A percentile compares a stretch with the other conserved stretches of the same genome.
Evolutionary conservation across 2,797 vertebrate species (phyloP).

Genomic region (Leuciscus waleckii): DNA sequence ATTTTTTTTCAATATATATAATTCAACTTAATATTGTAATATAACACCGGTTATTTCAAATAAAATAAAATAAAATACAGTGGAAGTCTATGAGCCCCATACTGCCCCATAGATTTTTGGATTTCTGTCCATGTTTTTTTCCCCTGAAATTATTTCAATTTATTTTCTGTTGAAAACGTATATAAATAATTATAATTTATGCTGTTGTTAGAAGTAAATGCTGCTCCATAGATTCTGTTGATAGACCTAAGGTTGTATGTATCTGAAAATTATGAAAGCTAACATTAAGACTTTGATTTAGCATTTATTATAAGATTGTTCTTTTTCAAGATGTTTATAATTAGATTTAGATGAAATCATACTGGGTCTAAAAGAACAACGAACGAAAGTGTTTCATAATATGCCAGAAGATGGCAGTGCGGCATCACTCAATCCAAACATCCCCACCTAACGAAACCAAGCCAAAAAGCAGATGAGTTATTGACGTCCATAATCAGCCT

Average conservation of each 20-base stretch:
- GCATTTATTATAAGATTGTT: background rate
- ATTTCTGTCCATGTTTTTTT: background rate
- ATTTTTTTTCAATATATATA: too few species aligned
- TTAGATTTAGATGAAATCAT: conserved; percentile 32
- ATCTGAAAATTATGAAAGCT: background rate
- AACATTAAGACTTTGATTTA: background rate
- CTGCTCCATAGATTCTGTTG: background rate
- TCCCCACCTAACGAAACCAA: conserved; percentile 60
- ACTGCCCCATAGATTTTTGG: background rate
- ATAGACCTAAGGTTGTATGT: background rate
- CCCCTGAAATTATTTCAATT: background rate
- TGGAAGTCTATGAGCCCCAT: background rate
- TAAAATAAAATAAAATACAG: background rate
- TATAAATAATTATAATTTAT: background rate
- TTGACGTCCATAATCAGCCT: conserved; percentile 66
- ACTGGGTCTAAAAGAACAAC: conserved; percentile 23
- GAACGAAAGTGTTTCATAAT: conserved; percentile 51
- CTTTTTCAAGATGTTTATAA: conserved; percentile 9
- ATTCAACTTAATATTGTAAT: background rate
- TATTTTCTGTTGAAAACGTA: background rate
- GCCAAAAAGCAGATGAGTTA: conserved; percentile 73
- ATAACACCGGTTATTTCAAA: background rate
- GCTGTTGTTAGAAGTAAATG: background rate
- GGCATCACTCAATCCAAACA: conserved; percentile 71
- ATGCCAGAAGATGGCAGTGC: conserved; percentile 82